Evolutionary conservation across 2,888 invertebrate genomes (phyloP), one percentile per base, ranked within the genome.

Genomic region (Patella depressa): DNA sequence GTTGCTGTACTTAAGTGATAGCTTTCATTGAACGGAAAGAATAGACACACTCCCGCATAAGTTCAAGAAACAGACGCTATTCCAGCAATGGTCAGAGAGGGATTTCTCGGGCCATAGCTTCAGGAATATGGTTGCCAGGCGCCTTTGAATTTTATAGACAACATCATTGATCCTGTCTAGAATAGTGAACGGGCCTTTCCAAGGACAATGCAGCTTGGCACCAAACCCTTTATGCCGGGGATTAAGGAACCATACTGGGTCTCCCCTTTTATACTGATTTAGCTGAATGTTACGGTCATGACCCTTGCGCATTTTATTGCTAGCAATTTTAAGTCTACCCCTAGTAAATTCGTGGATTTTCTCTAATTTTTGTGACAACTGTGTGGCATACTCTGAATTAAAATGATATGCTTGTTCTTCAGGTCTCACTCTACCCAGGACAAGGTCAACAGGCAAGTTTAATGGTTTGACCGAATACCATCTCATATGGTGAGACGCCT

Each of bases 361-460:
- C 24, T 65, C 65, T 11, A 17, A 12, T n/a, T 65, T 15, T 0
- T 65, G 11, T 4, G 15, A 15, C 19, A 65, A 17, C 15, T 65
- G 17, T 15, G 9, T 15, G 17, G 65, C 65, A 17, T 15, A 65
- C 11, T 65, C 17, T 3, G 65, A 45, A 1, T 45, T 45, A 45
- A 45, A 12, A 65, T 15, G 3, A 65, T 15, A 19, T 17, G 17
- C 3, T 11, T 15, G 9, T 65, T 17, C n/a, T 15, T 17, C 14
- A 65, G 65, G 65, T 59, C n/a, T n/a, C 4, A 59, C 59, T 59
- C 1, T 59, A 15, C 59, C 59, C 17, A 59, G 59, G 2, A 59
- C 59, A n/a, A 59, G 59, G n/a, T 59, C 59, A 59, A 59, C n/a
- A 59, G 59, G 59, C 15, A 59, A n/a, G n/a, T 59, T 59, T 59